Base-by-base conservation (phyloP, 2,888 invertebrate genomes). In the Loripinus fragilis region DNA sequence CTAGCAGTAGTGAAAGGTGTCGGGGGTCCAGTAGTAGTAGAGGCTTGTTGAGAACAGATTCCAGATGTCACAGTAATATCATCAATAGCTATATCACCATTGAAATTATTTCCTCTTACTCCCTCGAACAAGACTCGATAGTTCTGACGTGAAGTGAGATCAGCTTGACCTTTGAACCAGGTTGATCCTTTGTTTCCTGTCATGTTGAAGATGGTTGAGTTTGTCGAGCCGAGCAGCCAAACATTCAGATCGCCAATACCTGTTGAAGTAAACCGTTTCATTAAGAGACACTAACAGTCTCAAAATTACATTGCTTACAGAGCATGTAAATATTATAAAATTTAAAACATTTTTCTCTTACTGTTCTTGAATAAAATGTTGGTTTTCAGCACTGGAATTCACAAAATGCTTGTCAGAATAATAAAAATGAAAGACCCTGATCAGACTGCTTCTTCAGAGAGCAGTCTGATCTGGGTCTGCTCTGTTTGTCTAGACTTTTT, bases 61-160 rank as follows among this genome's bases (percentile, higher is more conserved):
- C 90, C 90, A 42, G 77, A 38, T 2, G 65, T 42, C 1, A 88
- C 73, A 8, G 50, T 79, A 42, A 90, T 82, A 69, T 90, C 90
- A 80, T 91, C 90, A 2, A 90, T 33, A 10, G 88, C 90, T 71
- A 91, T 90, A 74, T 90, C 90, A 28, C 91, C 90, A 68, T 78
- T 83, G 75, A 85, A 88, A 73, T 76, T 83, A 15, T 41, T 65
- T 33, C 90, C 91, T 41, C 85, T 78, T 7, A 87, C 84, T 0
- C 87, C 92, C 76, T 91, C 92, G 83, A 91, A 91, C 67, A 87
- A 66, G 20, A 91, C 71, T 65, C 83, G 77, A 75, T 84, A 91
- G 5, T 72, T 60, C 33, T 77, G 72, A 10, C 66, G 38, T 10
- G 85, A 83, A 10, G 55, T 71, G 3, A 91, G 72, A 35, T 87